phyloP scores from a whole-genome alignment of 2,888 invertebrate species.

The Microctonus aethiopoides region DNA sequence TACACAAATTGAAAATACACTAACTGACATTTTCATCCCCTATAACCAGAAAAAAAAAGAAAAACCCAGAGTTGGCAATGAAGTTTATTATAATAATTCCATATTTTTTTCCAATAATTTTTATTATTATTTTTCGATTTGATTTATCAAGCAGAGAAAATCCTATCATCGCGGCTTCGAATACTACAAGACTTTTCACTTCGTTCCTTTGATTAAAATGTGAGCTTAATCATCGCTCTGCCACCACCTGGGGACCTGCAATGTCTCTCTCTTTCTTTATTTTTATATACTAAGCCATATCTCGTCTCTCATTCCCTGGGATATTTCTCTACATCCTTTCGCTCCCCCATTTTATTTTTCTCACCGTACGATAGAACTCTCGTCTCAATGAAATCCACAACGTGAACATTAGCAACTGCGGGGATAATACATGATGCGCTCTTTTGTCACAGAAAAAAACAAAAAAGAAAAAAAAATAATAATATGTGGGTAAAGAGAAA shows the following conservation, averaged over 20 bases:
- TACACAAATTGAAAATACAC: background rate
- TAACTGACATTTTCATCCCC: slow-evolving; percentile 9
- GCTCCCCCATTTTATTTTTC: slow-evolving; percentile 34
- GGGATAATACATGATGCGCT: slow-evolving; percentile 59
- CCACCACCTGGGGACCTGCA: slow-evolving; percentile 61
- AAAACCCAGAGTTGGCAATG: background rate
- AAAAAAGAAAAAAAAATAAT: slow-evolving; percentile 22
- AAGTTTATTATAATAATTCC: background rate
- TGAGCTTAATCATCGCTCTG: slow-evolving; percentile 64
- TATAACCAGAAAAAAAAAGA: slow-evolving; percentile 5
- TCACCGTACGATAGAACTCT: slow-evolving; percentile 26
- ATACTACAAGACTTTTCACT: slow-evolving; percentile 65
- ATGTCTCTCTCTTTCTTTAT: background rate
- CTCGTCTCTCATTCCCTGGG: slow-evolving; percentile 41
- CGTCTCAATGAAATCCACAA: slow-evolving; percentile 54
- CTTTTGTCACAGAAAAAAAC: slow-evolving; percentile 52
- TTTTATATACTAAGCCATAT: background rate
- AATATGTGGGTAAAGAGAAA: slow-evolving; percentile 9
- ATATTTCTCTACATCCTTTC: slow-evolving; percentile 21
- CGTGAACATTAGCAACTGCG: slow-evolving; percentile 42
- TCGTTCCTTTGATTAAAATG: slow-evolving; percentile 64
- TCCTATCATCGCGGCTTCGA: slow-evolving; percentile 56
- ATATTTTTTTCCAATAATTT: background rate
- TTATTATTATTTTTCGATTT: slow-evolving; percentile 48
- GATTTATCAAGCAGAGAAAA: slow-evolving; percentile 63